Base-by-base conservation (phyloP, 2,113 vertebrate genomes). In the Mustela lutreola region DNA sequence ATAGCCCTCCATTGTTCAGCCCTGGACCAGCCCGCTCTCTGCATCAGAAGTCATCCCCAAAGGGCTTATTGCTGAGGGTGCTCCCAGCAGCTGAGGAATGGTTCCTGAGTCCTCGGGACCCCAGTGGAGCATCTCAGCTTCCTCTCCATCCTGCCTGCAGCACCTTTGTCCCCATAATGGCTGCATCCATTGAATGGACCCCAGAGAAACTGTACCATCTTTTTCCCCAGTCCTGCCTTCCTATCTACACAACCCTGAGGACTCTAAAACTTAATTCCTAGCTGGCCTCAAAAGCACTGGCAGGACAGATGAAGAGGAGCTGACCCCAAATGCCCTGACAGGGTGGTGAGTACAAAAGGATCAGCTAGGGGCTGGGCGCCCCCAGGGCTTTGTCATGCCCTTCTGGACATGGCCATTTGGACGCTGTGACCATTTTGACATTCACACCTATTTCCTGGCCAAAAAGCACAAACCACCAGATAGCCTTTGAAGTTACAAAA, bases 351-450 rank as follows among this genome's bases (percentile, higher is more conserved):
- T 31, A 1, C 36, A n/a, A 82, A 58, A 50, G 45, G 70, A n/a
- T 2, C 26, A 48, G 24, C 10, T 8, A 21, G 11, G 2, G 2
- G 4, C 7, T 2, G 26, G 9, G 39, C 1, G 14, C 7, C 42
- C 85, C 14, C 24, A 31, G 22, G 67, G 45, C 65, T 70, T 71
- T 18, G 7, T 28, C 6, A 26, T 7, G 22, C 10, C 31, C 45
- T 65, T 79, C 58, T 36, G 28, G 33, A 86, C 65, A 9, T 6
- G 45, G 56, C 45, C 62, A 24, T 63, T n/a, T 63, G 65, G 83
- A 28, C 14, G 26, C 76, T 28, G 24, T 50, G 65, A 14, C 33
- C 33, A 19, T 36, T 53, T 48, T 63, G 56, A 67, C 42, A 45
- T 67, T 71, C 67, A 33, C 14, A 5, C 58, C 65, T 33, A 26